Evolutionary conservation across 2,888 invertebrate species (phyloP).

Genomic region (Cosmorhoe ocellata): DNA sequence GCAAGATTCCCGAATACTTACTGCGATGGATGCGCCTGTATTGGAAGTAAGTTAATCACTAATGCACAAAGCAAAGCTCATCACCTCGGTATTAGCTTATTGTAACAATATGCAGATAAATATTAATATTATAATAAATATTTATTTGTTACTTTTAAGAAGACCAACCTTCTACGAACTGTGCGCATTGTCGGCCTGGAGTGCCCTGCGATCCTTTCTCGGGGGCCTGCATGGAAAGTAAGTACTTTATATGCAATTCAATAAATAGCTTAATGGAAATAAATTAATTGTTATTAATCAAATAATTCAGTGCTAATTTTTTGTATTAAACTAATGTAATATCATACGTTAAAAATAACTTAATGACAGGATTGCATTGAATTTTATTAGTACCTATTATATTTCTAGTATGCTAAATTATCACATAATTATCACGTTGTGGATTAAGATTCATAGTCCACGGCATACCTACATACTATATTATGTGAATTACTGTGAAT

Average conservation of each 20-base stretch:
- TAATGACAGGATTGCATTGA: conserved; percentile 22
- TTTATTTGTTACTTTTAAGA: conserved; percentile 29
- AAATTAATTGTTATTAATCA: conserved; percentile 13
- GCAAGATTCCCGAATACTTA: conserved; percentile 76
- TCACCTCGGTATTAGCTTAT: too few relatives aligned
- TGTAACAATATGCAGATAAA: too few relatives aligned
- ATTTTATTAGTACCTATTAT: not conserved
- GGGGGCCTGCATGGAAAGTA: conserved; percentile 93
- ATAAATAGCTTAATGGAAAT: not conserved
- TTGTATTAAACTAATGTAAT: conserved; percentile 2
- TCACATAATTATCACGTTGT: conserved; percentile 56
- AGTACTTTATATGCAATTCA: conserved; percentile 50
- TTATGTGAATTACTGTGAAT: conserved; percentile 56
- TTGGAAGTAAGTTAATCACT: conserved; percentile 79
- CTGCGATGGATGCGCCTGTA: conserved; percentile 88
- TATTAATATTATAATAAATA: too few relatives aligned
- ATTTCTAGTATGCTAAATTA: not conserved
- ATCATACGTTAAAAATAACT: not conserved
- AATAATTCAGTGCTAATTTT: conserved; percentile 37
- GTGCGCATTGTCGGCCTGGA: conserved; percentile 90
- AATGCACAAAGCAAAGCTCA: not conserved
- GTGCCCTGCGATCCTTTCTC: conserved; percentile 89
- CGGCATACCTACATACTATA: conserved; percentile 42
- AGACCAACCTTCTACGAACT: conserved; percentile 72
- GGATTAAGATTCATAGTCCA: conserved; percentile 68